Evolutionary conservation across 2,888 invertebrate species (phyloP).

Genomic region (Baronia brevicornis): DNA sequence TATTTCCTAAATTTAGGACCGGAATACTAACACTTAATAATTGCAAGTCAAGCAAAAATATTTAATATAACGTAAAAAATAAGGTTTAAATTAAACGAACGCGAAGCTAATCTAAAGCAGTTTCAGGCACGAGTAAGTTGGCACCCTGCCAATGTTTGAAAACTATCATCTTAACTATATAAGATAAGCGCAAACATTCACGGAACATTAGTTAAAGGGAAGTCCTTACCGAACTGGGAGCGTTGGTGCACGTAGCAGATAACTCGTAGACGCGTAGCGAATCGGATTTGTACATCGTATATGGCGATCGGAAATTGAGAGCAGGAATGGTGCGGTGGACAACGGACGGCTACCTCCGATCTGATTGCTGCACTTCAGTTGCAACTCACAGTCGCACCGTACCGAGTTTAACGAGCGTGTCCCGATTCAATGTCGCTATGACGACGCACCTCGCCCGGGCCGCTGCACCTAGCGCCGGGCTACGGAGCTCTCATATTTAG

Average conservation of each 20-base stretch:
- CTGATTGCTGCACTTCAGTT: constrained; percentile 44
- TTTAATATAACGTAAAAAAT: constrained; percentile 21
- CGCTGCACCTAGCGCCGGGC: constrained; percentile 31
- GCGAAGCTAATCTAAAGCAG: constrained; percentile 23
- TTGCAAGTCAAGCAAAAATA: constrained; percentile 19
- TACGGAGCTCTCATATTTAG: constrained; percentile 20
- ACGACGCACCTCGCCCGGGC: constrained; percentile 29
- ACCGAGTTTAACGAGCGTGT: constrained; percentile 42
- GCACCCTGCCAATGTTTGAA: constrained; percentile 49
- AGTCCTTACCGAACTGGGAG: constrained; percentile 48
- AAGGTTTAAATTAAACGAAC: constrained; percentile 19
- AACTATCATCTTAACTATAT: constrained; percentile 50
- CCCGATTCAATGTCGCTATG: constrained; percentile 29
- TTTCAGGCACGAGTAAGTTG: constrained; percentile 39
- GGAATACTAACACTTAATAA: constrained; percentile 13
- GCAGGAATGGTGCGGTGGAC: constrained; percentile 30
- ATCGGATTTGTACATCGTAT: constrained; percentile 43
- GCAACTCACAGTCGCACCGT: constrained; percentile 38
- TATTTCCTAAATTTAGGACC: constrained; percentile 18
- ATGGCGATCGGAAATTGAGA: constrained; percentile 12
- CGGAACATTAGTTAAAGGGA: constrained; percentile 40
- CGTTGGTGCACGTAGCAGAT: constrained; percentile 31
- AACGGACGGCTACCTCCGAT: constrained; percentile 29
- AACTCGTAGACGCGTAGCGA: constrained; percentile 47
- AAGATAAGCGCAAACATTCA: constrained; percentile 49